Conservation (phyloP, 1,140 invertebrate species). For the Ostrea edulis region DNA sequence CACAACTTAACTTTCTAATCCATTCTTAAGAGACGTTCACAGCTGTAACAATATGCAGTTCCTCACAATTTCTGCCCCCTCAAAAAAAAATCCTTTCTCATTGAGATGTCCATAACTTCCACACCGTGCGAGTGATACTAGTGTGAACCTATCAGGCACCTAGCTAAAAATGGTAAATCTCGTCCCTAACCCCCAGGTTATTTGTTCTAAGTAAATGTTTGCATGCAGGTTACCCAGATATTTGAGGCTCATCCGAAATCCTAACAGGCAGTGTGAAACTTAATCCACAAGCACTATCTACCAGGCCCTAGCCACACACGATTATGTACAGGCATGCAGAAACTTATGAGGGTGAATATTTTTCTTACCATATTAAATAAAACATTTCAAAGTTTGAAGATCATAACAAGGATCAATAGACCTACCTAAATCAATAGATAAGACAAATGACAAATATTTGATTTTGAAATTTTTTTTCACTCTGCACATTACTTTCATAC, state of each 20-base stretch:
- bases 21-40: too few relatives aligned
- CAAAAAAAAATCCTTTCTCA: not conserved
- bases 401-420: slow-evolving; percentile 13
- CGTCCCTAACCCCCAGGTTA: slow-evolving; percentile 40
- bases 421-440: slow-evolving; percentile 23
- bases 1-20: too few relatives aligned
- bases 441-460: slow-evolving; percentile 28
- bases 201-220: slow-evolving; percentile 45
- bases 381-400: not conserved
- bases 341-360: slow-evolving; percentile 34
- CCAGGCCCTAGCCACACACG: not conserved
- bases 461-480: slow-evolving; percentile 7
- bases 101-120: not conserved
- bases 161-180: slow-evolving; percentile 21
- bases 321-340: slow-evolving; percentile 28
- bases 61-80: not conserved
- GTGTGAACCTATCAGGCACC: slow-evolving; percentile 10
- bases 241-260: slow-evolving; percentile 42
- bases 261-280: slow-evolving; percentile 21
- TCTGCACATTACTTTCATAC: not conserved
- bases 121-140: not conserved
- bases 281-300: slow-evolving; percentile 39
- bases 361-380: slow-evolving; percentile 31
- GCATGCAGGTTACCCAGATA: slow-evolving; percentile 43
- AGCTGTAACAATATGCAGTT: not conserved